Conservation (phyloP, 2,113 vertebrate genomes). For the Thamnaconus septentrionalis region DNA sequence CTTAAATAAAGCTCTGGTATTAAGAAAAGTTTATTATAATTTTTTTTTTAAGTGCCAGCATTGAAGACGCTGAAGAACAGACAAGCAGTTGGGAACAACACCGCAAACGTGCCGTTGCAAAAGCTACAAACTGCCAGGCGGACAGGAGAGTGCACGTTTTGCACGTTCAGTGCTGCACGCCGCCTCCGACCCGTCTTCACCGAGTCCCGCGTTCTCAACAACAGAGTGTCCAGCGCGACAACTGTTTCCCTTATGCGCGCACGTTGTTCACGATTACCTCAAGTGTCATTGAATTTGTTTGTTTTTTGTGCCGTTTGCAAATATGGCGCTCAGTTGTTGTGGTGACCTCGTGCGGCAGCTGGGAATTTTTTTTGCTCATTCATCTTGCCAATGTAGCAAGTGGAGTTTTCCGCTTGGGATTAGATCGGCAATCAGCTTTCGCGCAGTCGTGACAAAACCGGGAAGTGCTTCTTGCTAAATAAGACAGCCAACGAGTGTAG, state of each 20-base stretch:
- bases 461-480: too few relatives aligned
- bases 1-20: neutral
- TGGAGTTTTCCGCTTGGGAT: too few relatives aligned
- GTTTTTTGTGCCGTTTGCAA: slow-evolving; percentile 29
- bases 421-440: too few relatives aligned
- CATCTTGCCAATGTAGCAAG: too few relatives aligned
- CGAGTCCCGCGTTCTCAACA: slow-evolving; percentile 12
- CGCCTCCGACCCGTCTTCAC: neutral
- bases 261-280: slow-evolving; percentile 48
- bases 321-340: too few relatives aligned
- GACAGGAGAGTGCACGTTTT: neutral
- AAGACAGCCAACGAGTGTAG: too few relatives aligned
- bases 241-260: slow-evolving; percentile 20
- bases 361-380: too few relatives aligned
- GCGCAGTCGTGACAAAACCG: too few relatives aligned
- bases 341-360: too few relatives aligned
- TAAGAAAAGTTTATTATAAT: neutral
- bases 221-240: neutral
- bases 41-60: slow-evolving; percentile 3
- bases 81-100: slow-evolving; percentile 12
- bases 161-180: neutral
- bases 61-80: neutral
- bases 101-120: slow-evolving; percentile 45
- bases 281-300: slow-evolving; percentile 23
- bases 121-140: slow-evolving; percentile 62